phyloP scores from a whole-genome alignment of 2,888 invertebrate species.

The Ectemnius lituratus region DNA sequence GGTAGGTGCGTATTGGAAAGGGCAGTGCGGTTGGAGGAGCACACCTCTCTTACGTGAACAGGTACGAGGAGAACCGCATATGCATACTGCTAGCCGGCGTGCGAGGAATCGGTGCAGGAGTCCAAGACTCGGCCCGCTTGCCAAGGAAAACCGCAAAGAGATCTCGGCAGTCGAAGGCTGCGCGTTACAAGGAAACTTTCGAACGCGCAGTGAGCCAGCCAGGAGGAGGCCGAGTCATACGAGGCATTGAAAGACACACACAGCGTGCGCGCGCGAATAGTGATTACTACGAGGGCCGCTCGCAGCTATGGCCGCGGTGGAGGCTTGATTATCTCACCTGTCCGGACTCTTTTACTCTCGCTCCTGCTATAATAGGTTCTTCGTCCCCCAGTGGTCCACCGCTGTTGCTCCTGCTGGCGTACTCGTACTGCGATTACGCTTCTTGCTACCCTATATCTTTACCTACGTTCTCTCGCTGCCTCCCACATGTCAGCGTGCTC shows the following conservation, averaged over 20 bases:
- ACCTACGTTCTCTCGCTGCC: conserved; percentile 14
- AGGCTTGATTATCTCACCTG: conserved; percentile 76
- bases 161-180: conserved; percentile 42
- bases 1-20: too few species aligned
- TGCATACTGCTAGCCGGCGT: background rate
- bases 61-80: too few species aligned
- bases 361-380: conserved; percentile 72
- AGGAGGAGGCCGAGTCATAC: conserved; percentile 42
- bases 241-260: conserved; percentile 66
- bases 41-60: too few species aligned
- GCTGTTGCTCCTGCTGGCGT: conserved; percentile 36
- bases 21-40: too few species aligned
- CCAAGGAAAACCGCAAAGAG: conserved; percentile 47
- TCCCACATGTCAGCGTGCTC: conserved; percentile 36
- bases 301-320: conserved; percentile 62
- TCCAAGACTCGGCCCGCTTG: conserved; percentile 14
- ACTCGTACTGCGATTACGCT: conserved; percentile 64
- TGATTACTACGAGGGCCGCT: conserved; percentile 72
- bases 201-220: conserved; percentile 28
- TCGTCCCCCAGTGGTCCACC: conserved; percentile 67
- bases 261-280: conserved; percentile 66
- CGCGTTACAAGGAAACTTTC: conserved; percentile 48
- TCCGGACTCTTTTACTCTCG: conserved; percentile 74
- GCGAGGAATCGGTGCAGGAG: conserved; percentile 31
- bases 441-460: conserved; percentile 63